Evolutionary conservation across 1,140 invertebrate species (phyloP).

Genomic region (Platyscapa corneri): DNA sequence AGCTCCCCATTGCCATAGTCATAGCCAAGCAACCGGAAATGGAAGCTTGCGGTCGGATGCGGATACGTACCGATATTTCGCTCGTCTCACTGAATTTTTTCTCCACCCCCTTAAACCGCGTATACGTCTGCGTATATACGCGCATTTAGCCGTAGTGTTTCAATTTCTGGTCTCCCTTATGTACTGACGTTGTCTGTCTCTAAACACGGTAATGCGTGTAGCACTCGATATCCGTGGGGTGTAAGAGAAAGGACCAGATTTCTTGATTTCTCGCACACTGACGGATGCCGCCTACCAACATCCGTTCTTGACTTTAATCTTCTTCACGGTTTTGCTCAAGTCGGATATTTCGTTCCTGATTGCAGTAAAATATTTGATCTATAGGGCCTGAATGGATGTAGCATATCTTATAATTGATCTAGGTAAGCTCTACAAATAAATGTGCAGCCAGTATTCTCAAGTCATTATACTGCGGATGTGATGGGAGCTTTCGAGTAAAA

Average conservation of each 20-base stretch:
- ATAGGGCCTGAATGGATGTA: background rate
- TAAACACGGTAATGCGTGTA: background rate
- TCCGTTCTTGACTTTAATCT: background rate
- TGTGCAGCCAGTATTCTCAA: background rate
- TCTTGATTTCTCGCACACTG: constrained; percentile 47
- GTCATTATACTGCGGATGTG: background rate
- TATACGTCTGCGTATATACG: background rate
- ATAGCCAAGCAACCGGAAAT: constrained; percentile 72
- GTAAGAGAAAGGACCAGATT: constrained; percentile 2
- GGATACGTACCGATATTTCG: constrained; percentile 70
- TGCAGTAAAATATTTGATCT: background rate
- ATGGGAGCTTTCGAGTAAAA: background rate
- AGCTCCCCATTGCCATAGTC: constrained; percentile 54
- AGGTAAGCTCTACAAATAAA: background rate
- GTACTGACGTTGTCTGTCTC: background rate
- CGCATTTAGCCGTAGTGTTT: background rate
- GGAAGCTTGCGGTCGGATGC: constrained; percentile 76
- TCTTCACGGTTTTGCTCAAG: background rate
- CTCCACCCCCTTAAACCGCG: background rate
- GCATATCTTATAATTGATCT: background rate
- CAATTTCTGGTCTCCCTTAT: constrained; percentile 53
- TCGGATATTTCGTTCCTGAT: background rate
- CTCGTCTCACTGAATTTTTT: constrained; percentile 69
- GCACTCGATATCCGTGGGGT: constrained; percentile 71
- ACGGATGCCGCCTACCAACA: background rate